Percentiles rank a stretch among this genome's conserved stretches.
Conservation (phyloP, 2,797 vertebrate genomes). For the Chelidonichthys spinosus region DNA sequence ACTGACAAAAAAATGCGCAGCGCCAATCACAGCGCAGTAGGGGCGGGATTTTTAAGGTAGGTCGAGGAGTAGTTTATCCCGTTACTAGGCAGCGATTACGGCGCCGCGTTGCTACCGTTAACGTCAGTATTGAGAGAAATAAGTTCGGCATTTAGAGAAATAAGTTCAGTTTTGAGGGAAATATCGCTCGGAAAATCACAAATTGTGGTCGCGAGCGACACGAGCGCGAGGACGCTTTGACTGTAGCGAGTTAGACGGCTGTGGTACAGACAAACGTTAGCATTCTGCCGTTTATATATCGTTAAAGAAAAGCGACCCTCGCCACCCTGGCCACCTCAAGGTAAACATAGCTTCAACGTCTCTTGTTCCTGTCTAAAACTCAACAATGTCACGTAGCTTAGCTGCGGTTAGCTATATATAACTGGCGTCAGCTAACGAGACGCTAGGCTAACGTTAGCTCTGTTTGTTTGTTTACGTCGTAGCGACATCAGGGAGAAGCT, state of each 20-base stretch:
- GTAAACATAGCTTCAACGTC: constrained; percentile 36
- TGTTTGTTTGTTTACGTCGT: constrained; percentile 16
- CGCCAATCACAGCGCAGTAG: constrained; percentile 4
- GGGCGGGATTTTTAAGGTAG: constrained; percentile 52
- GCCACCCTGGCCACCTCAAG: constrained; percentile 64
- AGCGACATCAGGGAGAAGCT: constrained; percentile 81
- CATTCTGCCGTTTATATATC: neutral
- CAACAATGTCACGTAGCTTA: too few species aligned
- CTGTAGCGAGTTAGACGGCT: neutral
- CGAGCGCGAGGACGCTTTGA: neutral
- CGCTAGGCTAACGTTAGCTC: neutral
- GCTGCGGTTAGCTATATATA: neutral
- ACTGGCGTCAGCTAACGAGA: neutral
- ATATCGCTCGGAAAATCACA: neutral
- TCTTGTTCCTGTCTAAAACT: too few species aligned
- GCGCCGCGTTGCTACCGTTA: neutral
- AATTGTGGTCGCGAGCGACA: neutral
- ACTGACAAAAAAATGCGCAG: neutral
- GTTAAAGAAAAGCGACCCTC: neutral
- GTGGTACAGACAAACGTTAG: neutral
- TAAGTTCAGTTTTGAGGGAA: neutral
- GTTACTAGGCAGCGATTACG: constrained; percentile 84
- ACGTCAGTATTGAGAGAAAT: neutral
- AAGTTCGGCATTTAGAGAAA: neutral
- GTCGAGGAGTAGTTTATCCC: constrained; percentile 74